Conservation (phyloP, 2,113 vertebrate genomes). For the Formicarius rufipectus region DNA sequence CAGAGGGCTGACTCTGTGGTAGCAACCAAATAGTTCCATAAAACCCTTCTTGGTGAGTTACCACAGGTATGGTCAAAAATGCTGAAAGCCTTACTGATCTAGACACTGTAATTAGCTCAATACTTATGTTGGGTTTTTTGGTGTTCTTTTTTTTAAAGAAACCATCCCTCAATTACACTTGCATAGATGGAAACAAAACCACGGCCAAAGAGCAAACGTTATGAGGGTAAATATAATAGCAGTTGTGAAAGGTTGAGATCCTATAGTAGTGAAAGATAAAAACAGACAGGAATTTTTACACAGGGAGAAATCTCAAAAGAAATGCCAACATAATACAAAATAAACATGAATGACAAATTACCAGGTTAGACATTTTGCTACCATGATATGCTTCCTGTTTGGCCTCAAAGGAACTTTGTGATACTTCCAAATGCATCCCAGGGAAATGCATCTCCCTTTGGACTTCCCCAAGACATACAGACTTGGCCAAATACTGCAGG, state of each 20-base stretch:
- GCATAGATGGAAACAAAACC: background rate
- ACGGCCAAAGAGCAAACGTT: accelerated
- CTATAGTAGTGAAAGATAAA: background rate
- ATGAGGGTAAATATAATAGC: background rate
- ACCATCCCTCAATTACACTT: background rate
- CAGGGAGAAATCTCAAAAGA: background rate
- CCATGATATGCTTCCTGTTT: background rate
- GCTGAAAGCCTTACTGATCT: background rate
- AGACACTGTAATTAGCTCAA: background rate
- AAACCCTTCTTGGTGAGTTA: background rate
- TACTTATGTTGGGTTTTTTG: background rate
- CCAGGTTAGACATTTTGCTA: background rate
- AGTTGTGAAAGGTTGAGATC: background rate
- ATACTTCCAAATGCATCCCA: background rate
- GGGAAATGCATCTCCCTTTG: background rate
- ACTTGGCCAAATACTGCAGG: background rate
- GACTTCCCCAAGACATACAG: background rate
- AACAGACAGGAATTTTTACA: background rate
- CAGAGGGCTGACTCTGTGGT: background rate
- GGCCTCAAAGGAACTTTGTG: background rate
- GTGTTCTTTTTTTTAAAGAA: background rate
- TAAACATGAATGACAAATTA: background rate
- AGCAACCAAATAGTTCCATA: background rate
- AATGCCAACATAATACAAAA: background rate
- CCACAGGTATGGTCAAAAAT: background rate